These are phyloP conservation scores for Trididemnum nubilum DNA, from an alignment of 23 tunicate genomes.

Conservation along the genomic window DNA sequence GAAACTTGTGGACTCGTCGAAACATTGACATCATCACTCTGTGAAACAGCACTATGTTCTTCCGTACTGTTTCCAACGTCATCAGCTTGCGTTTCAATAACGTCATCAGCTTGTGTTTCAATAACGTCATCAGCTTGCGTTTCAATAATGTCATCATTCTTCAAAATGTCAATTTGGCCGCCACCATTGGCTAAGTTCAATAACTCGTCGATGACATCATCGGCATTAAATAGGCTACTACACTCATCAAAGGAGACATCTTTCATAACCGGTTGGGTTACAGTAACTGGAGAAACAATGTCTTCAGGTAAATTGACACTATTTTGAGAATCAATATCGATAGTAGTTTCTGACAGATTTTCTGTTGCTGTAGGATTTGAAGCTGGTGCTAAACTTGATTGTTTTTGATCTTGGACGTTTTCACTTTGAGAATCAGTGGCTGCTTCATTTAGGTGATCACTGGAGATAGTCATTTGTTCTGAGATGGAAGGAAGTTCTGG, in stretches of 20 bases:
- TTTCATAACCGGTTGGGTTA: neutral
- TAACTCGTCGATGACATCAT: neutral
- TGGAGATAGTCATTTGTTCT: neutral
- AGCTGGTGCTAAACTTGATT: neutral
- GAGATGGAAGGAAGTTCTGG: neutral
- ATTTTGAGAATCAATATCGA: neutral
- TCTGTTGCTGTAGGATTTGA: neutral
- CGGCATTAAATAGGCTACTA: neutral
- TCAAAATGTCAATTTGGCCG: neutral
- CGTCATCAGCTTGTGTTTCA: too few relatives aligned
- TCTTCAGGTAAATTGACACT: neutral
- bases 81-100: too few relatives aligned
- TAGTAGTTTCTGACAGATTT: neutral
- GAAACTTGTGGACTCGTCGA: neutral
- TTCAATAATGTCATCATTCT: neutral
- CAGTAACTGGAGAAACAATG: neutral
- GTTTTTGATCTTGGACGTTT: too few relatives aligned
- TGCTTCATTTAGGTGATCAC: neutral
- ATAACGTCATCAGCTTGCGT: neutral
- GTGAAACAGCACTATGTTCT: too few relatives aligned
- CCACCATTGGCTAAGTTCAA: neutral
- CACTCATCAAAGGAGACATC: neutral
- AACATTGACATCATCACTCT: neutral
- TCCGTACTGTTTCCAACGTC: too few relatives aligned
- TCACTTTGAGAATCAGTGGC: neutral